Evolutionary conservation across 1,140 invertebrate species (phyloP), one percentile per base, ranked within the genome.

Genomic region (Ceratina australensis): DNA sequence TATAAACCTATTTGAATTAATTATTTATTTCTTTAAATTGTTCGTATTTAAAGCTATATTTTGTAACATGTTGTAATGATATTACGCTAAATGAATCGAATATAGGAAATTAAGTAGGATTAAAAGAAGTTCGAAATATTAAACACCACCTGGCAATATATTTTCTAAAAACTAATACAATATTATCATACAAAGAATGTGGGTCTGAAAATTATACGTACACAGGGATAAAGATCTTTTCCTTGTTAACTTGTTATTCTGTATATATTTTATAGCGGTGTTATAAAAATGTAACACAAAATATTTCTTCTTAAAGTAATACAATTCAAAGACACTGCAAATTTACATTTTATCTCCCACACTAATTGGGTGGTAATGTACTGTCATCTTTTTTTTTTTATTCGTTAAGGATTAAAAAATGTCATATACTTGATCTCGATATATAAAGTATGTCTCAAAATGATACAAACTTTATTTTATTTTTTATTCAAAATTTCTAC

Each of bases 251-350:
- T 88, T 84, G 83, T 88, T 86, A 85, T 87, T 88, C 72, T 89
- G 87, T 91, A 89, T 91, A 90, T 87, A 91, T 88, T 91, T 90
- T 87, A 66, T 88, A 82, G 87, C 84, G 86, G 88, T 90, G 86
- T 90, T 92, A 92, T 92, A 92, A 92, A 92, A 92, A 90, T 92
- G 87, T 92, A 92, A 91, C 88, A 91, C 89, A 92, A 92, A 92
- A 91, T 91, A 92, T 88, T 81, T 90, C 86, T 90, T 84, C 85
- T 90, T 88, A 90, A 91, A 89, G 86, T 87, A 90, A 92, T 91
- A 90, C 87, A 91, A 91, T 91, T 90, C 79, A 90, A 87, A 90
- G 85, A 89, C 85, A 87, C 89, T 90, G 87, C 79, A 89, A 89
- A 90, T 91, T 91, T 90, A 92, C 90, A 92, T 87, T 89, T 88